A percentile compares a stretch with the other conserved stretches of the same genome.
These are phyloP conservation scores for Tinamus guttatus DNA, from an alignment of 2,113 vertebrate species.

Conservation along the genomic window DNA sequence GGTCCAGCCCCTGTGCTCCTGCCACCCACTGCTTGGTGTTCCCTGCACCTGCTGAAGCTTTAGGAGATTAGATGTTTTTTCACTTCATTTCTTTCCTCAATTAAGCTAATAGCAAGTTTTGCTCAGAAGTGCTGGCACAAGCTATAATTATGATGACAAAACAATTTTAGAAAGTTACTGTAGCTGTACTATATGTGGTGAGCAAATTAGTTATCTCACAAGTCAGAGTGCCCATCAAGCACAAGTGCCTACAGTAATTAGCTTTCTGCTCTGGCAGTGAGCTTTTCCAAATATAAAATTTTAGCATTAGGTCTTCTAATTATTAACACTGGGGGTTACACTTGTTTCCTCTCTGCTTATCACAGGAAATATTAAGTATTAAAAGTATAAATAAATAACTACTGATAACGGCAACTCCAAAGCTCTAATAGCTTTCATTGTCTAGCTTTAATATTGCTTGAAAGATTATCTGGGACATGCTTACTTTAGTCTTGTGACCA, in stretches of 20 bases:
- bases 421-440: not conserved
- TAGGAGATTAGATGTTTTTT: not conserved
- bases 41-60: not conserved
- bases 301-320: not conserved
- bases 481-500: not conserved
- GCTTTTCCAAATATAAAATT: not conserved
- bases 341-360: not conserved
- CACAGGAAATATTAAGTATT: not conserved
- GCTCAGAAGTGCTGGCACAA: conserved; percentile 22
- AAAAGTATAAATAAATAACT: not conserved
- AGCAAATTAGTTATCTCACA: conserved; percentile 9
- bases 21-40: not conserved
- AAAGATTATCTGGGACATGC: not conserved
- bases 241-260: not conserved
- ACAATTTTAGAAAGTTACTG: conserved; percentile 11
- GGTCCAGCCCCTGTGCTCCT: not conserved
- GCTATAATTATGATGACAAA: conserved; percentile 55
- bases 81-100: not conserved
- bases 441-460: not conserved
- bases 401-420: not conserved
- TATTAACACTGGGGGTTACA: not conserved
- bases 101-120: conserved; percentile 62
- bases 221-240: conserved; percentile 9
- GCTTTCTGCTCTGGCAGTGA: not conserved
- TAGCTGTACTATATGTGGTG: not conserved